A percentile compares a stretch with the other conserved stretches of the same genome.
Evolutionary conservation across 2,888 invertebrate species (phyloP).

Genomic region (Habroteleia sp.): DNA sequence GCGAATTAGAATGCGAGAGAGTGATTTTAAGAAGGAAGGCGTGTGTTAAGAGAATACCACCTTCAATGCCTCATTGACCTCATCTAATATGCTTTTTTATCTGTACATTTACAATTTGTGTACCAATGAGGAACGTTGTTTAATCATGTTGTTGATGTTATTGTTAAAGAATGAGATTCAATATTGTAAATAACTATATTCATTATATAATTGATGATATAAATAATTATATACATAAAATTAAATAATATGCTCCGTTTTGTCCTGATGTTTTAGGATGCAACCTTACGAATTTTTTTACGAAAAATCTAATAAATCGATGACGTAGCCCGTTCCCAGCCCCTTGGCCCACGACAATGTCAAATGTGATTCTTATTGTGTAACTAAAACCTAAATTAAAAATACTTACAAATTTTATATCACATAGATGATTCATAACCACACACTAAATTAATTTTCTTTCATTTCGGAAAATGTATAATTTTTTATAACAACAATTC

Average conservation of each 20-base stretch:
- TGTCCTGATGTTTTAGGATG: conserved; percentile 63
- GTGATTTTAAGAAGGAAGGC: conserved; percentile 66
- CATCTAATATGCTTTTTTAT: conserved; percentile 81
- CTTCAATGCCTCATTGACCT: conserved; percentile 81
- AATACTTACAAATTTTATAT: conserved; percentile 65
- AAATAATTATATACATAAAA: conserved; percentile 81
- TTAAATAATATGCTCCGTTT: conserved; percentile 68
- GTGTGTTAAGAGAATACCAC: conserved; percentile 78
- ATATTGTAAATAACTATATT: conserved; percentile 89
- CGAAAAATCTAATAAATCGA: conserved; percentile 50
- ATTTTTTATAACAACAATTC: no score
- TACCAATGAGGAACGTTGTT: conserved; percentile 81
- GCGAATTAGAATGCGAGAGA: conserved; percentile 15
- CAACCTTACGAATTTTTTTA: conserved; percentile 64
- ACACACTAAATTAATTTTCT: no score
- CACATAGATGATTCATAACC: conserved; percentile 51
- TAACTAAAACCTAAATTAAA: conserved; percentile 68
- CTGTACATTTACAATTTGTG: conserved; percentile 82
- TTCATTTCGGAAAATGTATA: no score
- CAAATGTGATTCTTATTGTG: conserved; percentile 73
- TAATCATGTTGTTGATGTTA: conserved; percentile 89
- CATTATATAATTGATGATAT: conserved; percentile 86
- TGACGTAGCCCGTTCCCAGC: conserved; percentile 52
- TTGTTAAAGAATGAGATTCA: conserved; percentile 89
- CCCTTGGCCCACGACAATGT: conserved; percentile 67